Evolutionary conservation across 2,113 vertebrate genomes (phyloP), one percentile per base, ranked within the genome.

Genomic region (Gallinago jamesoni): DNA sequence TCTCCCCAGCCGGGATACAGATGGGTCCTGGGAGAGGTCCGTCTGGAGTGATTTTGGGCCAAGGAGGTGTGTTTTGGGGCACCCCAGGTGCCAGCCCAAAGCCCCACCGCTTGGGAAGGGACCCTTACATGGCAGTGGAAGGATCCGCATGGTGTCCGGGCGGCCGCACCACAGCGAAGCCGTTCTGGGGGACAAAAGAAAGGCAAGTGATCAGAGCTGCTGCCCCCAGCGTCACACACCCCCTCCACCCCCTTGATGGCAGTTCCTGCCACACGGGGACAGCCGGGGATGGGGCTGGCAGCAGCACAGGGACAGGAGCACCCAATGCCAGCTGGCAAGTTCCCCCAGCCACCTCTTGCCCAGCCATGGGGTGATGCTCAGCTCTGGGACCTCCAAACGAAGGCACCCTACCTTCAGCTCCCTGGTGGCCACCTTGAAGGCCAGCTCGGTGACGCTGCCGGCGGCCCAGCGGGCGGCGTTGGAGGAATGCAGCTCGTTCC

Each of bases 401-500:
- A 23, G 48, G 15, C 35, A 10, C 14, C 97, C 94, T 82, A 99
- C 99, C 99, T 99, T 99, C 33, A 99, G 98, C 90, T 99, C 98
- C 25, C 98, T 95, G 84, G 98, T 98, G 63, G 99, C 99, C 97
- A 99, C 99, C 94, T 98, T 99, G 97, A 99, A 98, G 43, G 99
- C 99, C 70, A 99, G 97, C 87, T 99, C 99, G 0, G 98, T 99
- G 90, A 99, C 98, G 0, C 99, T 99, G 83, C 99, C 99, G 0
- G 98, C 98, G 0, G 99, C 99, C 95, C 98, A 98, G 17, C 99
- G 99, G 2, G 99, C 99, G 0, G 99, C 99, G 4, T 98, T 98
- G 78, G 99, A 98, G 18, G 99, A 99, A 93, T 99, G 99, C 82
- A 98, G 97, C 90, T 99, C 99, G 0, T 99, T 99, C 99, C 99